Conservation (phyloP, 2,888 invertebrate genomes). For the Tillus elongatus region DNA sequence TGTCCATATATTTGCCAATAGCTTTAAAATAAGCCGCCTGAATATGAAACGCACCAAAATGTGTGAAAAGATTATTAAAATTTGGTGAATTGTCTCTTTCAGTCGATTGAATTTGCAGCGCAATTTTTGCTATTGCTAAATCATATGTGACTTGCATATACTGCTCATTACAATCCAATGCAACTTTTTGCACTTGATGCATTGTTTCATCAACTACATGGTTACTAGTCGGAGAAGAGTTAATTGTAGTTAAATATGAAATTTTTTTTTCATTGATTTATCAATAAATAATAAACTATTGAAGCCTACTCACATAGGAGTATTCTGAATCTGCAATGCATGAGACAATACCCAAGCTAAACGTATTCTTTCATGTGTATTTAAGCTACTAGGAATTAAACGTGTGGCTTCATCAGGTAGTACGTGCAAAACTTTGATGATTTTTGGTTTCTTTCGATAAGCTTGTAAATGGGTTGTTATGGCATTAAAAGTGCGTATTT, state of each 20-base stretch:
- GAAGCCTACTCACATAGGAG: too few relatives aligned
- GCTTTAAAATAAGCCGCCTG: conserved; percentile 26
- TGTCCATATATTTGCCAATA: conserved; percentile 14
- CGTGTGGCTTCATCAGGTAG: too few relatives aligned
- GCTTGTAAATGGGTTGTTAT: too few relatives aligned
- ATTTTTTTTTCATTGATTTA: background rate
- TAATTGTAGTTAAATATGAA: conserved; percentile 5
- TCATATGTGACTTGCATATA: conserved; percentile 4
- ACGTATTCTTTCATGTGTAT: too few relatives aligned
- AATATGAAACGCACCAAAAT: conserved; percentile 30
- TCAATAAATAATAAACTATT: too few relatives aligned
- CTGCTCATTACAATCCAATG: background rate
- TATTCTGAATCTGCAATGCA: too few relatives aligned
- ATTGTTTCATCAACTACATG: conserved; percentile 5
- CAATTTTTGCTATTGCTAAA: conserved; percentile 24
- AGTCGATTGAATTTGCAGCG: conserved; percentile 24
- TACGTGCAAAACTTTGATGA: too few relatives aligned
- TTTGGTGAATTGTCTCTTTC: conserved; percentile 22
- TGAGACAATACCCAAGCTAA: too few relatives aligned
- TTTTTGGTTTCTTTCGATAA: too few relatives aligned
- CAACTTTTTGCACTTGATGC: conserved; percentile 9
- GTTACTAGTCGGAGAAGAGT: background rate
- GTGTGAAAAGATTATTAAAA: conserved; percentile 31
- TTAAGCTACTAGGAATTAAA: too few relatives aligned
- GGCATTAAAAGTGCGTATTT: too few relatives aligned